Evolutionary conservation across 2,797 vertebrate species (phyloP).

Genomic region (Enoplosus armatus): DNA sequence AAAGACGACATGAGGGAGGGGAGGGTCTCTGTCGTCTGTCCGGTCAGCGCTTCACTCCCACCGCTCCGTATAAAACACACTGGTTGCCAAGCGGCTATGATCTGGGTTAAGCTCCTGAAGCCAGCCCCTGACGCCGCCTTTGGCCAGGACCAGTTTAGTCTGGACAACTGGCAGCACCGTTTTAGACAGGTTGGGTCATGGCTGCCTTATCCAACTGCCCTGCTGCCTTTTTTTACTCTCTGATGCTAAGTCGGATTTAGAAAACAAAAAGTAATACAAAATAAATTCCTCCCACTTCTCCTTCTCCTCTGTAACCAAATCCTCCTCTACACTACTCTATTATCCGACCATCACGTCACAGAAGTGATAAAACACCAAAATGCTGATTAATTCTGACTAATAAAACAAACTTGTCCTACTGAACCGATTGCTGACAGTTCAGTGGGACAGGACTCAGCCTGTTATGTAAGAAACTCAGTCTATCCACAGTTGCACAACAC

Average conservation of each 20-base stretch:
- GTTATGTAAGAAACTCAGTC: not conserved
- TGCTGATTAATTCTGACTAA: not conserved
- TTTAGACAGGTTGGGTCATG: not conserved
- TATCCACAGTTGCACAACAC: not conserved
- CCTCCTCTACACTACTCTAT: too few relatives aligned
- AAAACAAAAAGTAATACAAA: not conserved
- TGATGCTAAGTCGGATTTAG: not conserved
- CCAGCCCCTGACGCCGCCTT: too few relatives aligned
- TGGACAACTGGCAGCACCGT: not conserved
- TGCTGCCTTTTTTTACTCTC: not conserved
- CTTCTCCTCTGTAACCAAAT: not conserved
- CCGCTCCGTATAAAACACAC: not conserved
- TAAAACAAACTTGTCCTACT: not conserved
- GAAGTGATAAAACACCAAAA: fast-evolving
- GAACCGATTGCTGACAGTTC: not conserved
- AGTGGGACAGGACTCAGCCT: not conserved
- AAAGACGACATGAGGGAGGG: not conserved
- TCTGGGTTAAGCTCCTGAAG: not conserved
- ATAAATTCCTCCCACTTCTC: not conserved
- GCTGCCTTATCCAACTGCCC: not conserved
- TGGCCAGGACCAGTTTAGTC: not conserved
- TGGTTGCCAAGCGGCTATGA: too few relatives aligned
- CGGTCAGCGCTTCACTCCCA: not conserved
- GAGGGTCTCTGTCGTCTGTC: not conserved
- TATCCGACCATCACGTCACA: too few relatives aligned